Evolutionary conservation across 2,888 invertebrate genomes (phyloP).

Genomic region (Phengaris arion): DNA sequence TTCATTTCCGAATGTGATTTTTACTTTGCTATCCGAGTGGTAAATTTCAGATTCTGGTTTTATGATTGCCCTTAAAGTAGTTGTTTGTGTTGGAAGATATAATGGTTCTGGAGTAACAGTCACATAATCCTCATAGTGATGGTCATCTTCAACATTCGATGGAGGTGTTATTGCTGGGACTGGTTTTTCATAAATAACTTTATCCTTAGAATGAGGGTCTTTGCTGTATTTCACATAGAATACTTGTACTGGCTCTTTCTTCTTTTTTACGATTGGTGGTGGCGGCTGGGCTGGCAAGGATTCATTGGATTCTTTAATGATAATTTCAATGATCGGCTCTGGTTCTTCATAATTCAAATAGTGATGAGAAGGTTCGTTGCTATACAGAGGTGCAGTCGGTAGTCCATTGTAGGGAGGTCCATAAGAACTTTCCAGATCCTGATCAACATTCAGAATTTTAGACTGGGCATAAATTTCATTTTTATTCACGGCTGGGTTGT

Average conservation of each 20-base stretch:
- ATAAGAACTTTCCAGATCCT: slow-evolving; percentile 65
- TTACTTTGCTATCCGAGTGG: slow-evolving; percentile 89
- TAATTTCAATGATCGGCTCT: slow-evolving; percentile 94
- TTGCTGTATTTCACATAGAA: slow-evolving; percentile 95
- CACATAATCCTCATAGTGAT: slow-evolving; percentile 78
- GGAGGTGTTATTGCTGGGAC: slow-evolving; percentile 88
- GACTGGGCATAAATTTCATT: slow-evolving; percentile 74
- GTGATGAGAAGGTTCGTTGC: slow-evolving; percentile 70
- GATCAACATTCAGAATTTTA: slow-evolving; percentile 71
- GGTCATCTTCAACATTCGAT: slow-evolving; percentile 82
- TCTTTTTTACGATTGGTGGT: slow-evolving; percentile 71
- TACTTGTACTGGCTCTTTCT: slow-evolving; percentile 92
- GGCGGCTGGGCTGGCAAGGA: slow-evolving; percentile 83
- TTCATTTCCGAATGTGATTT: slow-evolving; percentile 89
- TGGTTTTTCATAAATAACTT: slow-evolving; percentile 89
- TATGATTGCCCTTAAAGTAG: slow-evolving; percentile 90
- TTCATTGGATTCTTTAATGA: slow-evolving; percentile 93
- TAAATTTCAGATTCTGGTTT: slow-evolving; percentile 92
- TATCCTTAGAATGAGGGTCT: slow-evolving; percentile 85
- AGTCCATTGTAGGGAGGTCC: slow-evolving; percentile 70
- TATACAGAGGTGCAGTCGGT: slow-evolving; percentile 72
- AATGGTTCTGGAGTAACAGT: slow-evolving; percentile 75
- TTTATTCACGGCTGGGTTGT: slow-evolving; percentile 63
- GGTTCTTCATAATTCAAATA: slow-evolving; percentile 84
- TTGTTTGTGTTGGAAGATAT: slow-evolving; percentile 82